Evolutionary conservation across 2,113 vertebrate species (phyloP), one percentile per base, ranked within the genome.

Genomic region (Hystrix cristata): DNA sequence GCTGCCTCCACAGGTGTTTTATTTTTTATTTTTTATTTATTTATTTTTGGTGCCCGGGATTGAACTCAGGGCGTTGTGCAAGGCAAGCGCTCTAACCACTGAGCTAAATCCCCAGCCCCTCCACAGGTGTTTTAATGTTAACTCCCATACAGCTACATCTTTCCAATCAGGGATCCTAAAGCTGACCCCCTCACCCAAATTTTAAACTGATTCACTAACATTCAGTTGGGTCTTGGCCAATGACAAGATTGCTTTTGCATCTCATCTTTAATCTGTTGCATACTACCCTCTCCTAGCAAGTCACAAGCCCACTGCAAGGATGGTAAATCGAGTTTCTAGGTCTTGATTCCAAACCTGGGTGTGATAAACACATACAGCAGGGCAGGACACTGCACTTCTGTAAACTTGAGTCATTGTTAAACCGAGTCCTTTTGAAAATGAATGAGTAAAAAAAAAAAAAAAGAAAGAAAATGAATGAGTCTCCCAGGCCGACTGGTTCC

Each of bases 231-330:
- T 94, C 71, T 59, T 18, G 53, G 60, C 53, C 43, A 65, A 7
- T 51, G 27, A 12, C 51, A 78, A 67, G n/a, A 16, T 5, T 57
- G 57, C 13, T 43, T 93, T 48, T 92, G 53, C 10, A 3, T 71
- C 81, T 71, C 64, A 11, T 78, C 46, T 48, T 25, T 69, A 43
- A 82, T 83, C 46, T 86, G 48, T 31, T 86, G 60, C 12, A 2
- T 23, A 19, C 5, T 74, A 57, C 87, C 25, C 18, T 91, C 16
- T 19, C 78, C 87, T 85, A 81, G 88, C 55, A 94, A 89, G 25
- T 43, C 67, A 29, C 25, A 86, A 86, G 25, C 29, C 57, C 51
- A 94, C n/a, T 86, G 69, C 29, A 94, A 89, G 96, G 74, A 53
- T 53, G 18, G 38, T 62, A 87, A 91, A 14, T 15, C 14, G 88